These are phyloP conservation scores for Sanderia malayensis DNA, from an alignment of 30 jellyfish, hydroid and myxozoan species.

Conservation along the genomic window DNA sequence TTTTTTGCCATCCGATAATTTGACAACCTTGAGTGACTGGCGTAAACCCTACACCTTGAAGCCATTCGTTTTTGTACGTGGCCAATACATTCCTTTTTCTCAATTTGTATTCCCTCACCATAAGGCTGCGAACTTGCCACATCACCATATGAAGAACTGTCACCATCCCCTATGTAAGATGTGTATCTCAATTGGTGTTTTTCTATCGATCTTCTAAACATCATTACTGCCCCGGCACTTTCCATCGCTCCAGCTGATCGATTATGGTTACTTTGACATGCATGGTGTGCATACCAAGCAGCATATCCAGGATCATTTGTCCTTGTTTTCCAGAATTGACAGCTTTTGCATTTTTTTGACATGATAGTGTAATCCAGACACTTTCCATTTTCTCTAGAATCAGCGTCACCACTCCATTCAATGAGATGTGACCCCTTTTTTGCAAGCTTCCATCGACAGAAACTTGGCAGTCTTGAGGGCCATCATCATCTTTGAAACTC, in stretches of 20 bases:
- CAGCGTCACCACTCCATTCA: slow-evolving; percentile 31
- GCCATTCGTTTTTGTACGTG: slow-evolving; percentile 25
- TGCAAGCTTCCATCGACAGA: slow-evolving; percentile 37
- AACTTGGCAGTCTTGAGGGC: background rate
- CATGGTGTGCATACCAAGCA: slow-evolving; percentile 29
- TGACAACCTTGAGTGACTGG: background rate
- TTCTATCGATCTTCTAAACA: slow-evolving; percentile 7
- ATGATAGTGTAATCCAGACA: slow-evolving; percentile 18
- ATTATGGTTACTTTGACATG: slow-evolving; percentile 15
- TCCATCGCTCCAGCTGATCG: slow-evolving; percentile 46
- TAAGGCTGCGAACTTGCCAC: slow-evolving; percentile 3
- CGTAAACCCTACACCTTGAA: slow-evolving; percentile 6
- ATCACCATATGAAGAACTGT: slow-evolving; percentile 18
- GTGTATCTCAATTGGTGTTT: slow-evolving; percentile 14
- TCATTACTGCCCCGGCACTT: slow-evolving; percentile 33
- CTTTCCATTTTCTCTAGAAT: slow-evolving; percentile 40
- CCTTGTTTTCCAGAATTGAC: slow-evolving; percentile 12
- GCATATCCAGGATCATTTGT: slow-evolving; percentile 19
- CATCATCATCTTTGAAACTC: background rate
- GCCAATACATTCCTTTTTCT: slow-evolving; percentile 20
- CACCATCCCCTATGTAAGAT: slow-evolving; percentile 24
- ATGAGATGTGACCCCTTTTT: slow-evolving; percentile 29
- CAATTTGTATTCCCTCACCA: background rate
- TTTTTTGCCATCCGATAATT: slow-evolving; percentile 27
- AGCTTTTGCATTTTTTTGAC: slow-evolving; percentile 21